Percentiles rank a stretch among this genome's conserved stretches.
These are phyloP conservation scores for Lanius collurio DNA, from an alignment of 2,113 vertebrate species.

Conservation along the genomic window DNA sequence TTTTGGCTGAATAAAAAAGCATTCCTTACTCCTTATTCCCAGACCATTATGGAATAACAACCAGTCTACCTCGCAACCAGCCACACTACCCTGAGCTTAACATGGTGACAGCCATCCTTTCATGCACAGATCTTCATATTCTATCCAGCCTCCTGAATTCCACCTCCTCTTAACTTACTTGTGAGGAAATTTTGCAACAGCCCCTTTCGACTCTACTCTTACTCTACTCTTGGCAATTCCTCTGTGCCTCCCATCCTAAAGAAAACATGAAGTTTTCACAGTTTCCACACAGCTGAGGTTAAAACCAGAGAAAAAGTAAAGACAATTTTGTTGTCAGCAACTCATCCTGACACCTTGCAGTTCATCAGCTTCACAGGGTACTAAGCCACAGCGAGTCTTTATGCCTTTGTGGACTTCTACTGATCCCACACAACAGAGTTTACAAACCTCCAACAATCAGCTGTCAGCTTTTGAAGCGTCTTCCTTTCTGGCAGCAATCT, in stretches of 20 bases:
- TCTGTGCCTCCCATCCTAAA: neutral
- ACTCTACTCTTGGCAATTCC: neutral
- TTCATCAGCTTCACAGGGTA: neutral
- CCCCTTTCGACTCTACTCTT: neutral
- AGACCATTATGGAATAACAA: neutral
- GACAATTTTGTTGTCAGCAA: neutral
- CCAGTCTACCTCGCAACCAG: neutral
- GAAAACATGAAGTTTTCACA: neutral
- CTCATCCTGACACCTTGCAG: neutral
- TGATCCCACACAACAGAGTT: neutral
- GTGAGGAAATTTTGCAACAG: neutral
- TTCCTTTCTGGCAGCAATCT: conserved; percentile 30
- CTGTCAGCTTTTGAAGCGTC: conserved; percentile 24
- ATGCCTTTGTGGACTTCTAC: neutral
- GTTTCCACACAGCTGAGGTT: neutral
- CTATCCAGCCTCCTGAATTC: neutral
- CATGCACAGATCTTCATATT: neutral
- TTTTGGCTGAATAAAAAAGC: neutral
- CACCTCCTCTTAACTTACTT: neutral
- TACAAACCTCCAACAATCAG: conserved; percentile 8
- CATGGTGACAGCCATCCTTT: neutral
- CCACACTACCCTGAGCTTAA: accelerated
- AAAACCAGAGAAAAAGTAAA: neutral
- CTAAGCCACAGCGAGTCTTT: neutral
- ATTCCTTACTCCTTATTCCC: neutral